Base-by-base conservation (phyloP, 1,140 invertebrate genomes). In the Trichogramma pretiosum region DNA sequence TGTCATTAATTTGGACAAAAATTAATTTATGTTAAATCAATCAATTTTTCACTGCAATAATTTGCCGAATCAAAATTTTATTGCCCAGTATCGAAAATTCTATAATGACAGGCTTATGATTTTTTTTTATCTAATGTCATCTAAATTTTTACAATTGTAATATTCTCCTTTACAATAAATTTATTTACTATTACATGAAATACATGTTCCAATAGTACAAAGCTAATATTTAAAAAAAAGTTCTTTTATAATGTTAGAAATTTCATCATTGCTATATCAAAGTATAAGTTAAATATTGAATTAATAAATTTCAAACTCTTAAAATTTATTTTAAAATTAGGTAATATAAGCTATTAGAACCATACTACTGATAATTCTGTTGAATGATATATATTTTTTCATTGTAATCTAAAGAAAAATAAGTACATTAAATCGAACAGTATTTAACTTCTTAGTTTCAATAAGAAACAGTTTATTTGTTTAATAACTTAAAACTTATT, bases 191-290 rank as follows among this genome's bases (percentile, higher is more conserved):
- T 43, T 7, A 39, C 16, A 16, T 37, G 30, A 24, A 50, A 34
- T 50, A 9, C 40, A 46, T 23, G 26, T 50, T 50, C 26, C 40
- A 33, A 44, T 16, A 50, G 48, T 50, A 50, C 48, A 44, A 50
- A 44, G 18, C 21, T 17, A 44, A 33, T 44, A 34, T 50, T 43
- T 38, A 18, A 24, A 35, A 46, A 38, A 42, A 48, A 37, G 7
- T 26, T 48, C 28, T 34, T 48, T 42, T 40, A 50, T n/a, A 50
- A 32, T 39, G 18, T 33, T 33, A 44, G 24, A 23, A 38, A 45
- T 18, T 50, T 50, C 30, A 39, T 44, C 17, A 40, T 35, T 35
- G 41, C 18, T 30, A 42, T 35, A 50, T 46, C 35, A 41, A 44
- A 24, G 11, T 23, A 14, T 36, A 46, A 26, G 22, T 38, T 30